These are phyloP conservation scores for Tyrannus savana DNA, from an alignment of 2,113 vertebrate species.

Conservation along the genomic window DNA sequence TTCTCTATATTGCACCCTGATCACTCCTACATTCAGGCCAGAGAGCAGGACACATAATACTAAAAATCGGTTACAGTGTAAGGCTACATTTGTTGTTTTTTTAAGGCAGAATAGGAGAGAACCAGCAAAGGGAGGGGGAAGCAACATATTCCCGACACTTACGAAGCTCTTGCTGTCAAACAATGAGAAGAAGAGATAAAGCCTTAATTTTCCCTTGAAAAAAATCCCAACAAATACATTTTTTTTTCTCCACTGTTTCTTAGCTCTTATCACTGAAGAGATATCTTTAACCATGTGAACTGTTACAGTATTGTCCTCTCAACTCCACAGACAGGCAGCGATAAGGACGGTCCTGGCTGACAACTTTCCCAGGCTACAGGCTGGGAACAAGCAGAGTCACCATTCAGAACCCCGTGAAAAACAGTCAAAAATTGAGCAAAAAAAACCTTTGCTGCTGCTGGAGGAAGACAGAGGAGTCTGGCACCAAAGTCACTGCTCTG, in stretches of 20 bases:
- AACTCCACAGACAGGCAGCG: background rate
- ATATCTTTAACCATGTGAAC: constrained; percentile 28
- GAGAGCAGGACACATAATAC: background rate
- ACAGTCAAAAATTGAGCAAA: background rate
- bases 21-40: background rate
- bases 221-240: background rate
- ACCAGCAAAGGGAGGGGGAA: background rate
- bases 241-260: background rate
- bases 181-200: background rate
- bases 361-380: constrained; percentile 3
- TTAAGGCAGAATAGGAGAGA: background rate
- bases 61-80: background rate
- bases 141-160: background rate
- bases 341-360: fast-evolving
- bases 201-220: background rate
- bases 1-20: background rate
- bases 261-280: background rate
- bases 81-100: background rate
- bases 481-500: background rate
- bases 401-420: background rate
- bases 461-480: background rate
- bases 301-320: background rate
- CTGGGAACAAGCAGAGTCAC: background rate
- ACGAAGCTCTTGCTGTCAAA: background rate
- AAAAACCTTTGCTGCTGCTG: fast-evolving